Base-by-base conservation (phyloP, 1,140 invertebrate species). In the Papilio glaucus region DNA sequence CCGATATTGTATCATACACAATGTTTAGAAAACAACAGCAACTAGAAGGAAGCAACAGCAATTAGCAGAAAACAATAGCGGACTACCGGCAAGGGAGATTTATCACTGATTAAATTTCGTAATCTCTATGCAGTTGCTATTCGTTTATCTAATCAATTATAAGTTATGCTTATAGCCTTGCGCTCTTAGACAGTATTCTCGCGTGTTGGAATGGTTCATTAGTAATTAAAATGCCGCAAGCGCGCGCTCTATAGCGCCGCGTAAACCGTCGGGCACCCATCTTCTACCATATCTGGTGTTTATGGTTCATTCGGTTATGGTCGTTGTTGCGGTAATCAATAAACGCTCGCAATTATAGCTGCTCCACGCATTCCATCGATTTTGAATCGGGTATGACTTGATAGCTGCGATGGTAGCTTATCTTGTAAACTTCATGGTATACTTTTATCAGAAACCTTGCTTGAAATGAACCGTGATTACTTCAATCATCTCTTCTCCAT, bases 171-270 rank as follows among this genome's bases (percentile, higher is more conserved):
- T 15, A 4, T 15, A 2, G 42, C 12, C 41, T 49, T 33, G 29
- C 6, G 49, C 18, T 24, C 21, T 53, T 4, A 2, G 9, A 24
- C 10, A 12, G 10, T 57, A 24, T 12, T 24, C 21, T 12, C 24
- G 9, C 8, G 9, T 57, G 21, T 1, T 57, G 2, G 29, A 3
- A 61, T 63, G 72, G 49, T 67, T 73, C 49, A 69, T 37, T 73
- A 15, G 33, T 69, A 69, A 73, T 73, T 69, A 62, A 69, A 65
- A 49, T 62, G 37, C 39, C 72, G 65, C 57, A 63, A 72, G 38
- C 68, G 68, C 69, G 62, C 24, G 29, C 53, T 49, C 9, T 24
- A 5, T 24, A 24, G 49, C 18, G 21, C 49, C 10, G 9, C 4
- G 15, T 49, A 49, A 24, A 9, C 9, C 24, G 49, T 26, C 49